Evolutionary conservation across 2,797 vertebrate species (phyloP), one percentile per base, ranked within the genome.

Genomic region (Helostoma temminkii): DNA sequence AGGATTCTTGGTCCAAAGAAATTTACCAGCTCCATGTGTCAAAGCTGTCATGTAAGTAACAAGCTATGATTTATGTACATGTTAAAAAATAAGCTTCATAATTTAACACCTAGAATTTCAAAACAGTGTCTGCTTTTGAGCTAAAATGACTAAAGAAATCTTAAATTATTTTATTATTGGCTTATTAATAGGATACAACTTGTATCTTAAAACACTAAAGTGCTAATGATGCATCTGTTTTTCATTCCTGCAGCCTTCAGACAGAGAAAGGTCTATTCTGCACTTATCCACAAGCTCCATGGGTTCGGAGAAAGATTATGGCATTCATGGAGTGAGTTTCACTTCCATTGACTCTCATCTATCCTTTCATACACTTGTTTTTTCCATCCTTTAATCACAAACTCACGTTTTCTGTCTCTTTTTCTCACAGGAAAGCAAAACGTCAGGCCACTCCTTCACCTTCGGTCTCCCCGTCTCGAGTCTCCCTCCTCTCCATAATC

Each of bases 31-130:
- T 11, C 85, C 87, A 0, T 94, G 93, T 26, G 36, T 92, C 36
- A 6, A 0, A 0, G 93, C 93, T 0, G 56, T 91, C 64, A 83
- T 94, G 93, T 94, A 77, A 93, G 93, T 28, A n/a, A n/a, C n/a
- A 0, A 0, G 93, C 93, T 0, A 54, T 91, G 62, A 83, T 94
- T 92, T 94, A 77, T 92, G 93, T 28, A 28, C n/a, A n/a, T n/a
- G n/a, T n/a, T n/a, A n/a, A n/a, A n/a, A n/a, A n/a, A n/a, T n/a
- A n/a, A n/a, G n/a, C 28, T 8, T 30, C 4, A 30, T 30, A 30
- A 8, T 30, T 30, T 30, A n/a, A n/a, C n/a, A n/a, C n/a, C n/a
- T n/a, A n/a, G n/a, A n/a, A n/a, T n/a, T n/a, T n/a, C n/a, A n/a
- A n/a, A n/a, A n/a, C n/a, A n/a, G n/a, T n/a, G n/a, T n/a, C n/a